These are phyloP conservation scores for Drosophila colorata DNA, from an alignment of 2,888 invertebrate genomes.

Conservation along the genomic window DNA sequence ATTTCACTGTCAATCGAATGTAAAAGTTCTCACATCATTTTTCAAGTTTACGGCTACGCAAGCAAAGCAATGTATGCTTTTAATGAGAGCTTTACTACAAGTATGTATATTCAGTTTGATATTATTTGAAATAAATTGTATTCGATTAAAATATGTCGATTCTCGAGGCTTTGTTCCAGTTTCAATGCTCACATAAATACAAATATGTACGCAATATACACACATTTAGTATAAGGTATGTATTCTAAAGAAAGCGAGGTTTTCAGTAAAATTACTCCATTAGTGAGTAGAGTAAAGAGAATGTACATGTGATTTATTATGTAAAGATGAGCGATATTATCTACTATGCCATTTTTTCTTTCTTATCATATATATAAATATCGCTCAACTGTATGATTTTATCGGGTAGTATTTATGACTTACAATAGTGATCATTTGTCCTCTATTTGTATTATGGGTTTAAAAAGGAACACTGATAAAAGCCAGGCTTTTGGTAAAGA, in stretches of 20 bases:
- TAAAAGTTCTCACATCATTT: neutral
- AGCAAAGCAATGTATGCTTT: neutral
- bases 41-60: neutral
- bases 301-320: slow-evolving; percentile 1
- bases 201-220: neutral
- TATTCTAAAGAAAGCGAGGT: slow-evolving; percentile 1
- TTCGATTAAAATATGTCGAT: too few species aligned
- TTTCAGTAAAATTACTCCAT: neutral
- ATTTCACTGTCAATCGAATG: neutral
- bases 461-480: neutral
- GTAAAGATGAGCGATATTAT: slow-evolving; percentile 4
- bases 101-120: neutral
- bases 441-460: neutral
- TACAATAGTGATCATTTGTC: neutral
- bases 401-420: neutral
- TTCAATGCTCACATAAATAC: neutral
- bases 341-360: neutral
- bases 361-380: neutral
- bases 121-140: too few species aligned
- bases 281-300: neutral
- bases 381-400: neutral
- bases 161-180: too few species aligned
- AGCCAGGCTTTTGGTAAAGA: neutral
- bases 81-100: neutral
- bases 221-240: neutral